Base-by-base conservation (phyloP, 1,140 invertebrate species). In the Macrobrachium rosenbergii region DNA sequence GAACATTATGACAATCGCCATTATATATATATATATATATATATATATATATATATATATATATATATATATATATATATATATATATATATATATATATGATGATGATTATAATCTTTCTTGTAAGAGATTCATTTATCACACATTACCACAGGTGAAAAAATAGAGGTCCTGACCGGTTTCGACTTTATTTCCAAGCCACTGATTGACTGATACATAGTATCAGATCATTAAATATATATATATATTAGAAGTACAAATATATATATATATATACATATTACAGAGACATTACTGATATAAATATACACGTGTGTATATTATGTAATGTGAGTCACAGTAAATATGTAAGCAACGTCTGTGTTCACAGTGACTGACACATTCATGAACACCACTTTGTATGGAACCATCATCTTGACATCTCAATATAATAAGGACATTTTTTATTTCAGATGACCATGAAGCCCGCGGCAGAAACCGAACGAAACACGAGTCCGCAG, bases 401-500 rank as follows among this genome's bases (percentile, higher is more conserved):
- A 21, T 0, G 12, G 6, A 23, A 23, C 14, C 5, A 67, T 2
- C n/a, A 67, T 73, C 23, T 23, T 73, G 69, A 67, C 21, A 37
- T 23, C 43, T 1, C 21, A 11, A 14, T 73, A 37, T 73, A 43
- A 19, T 5, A 2, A 17, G 63, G 37, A 12, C 52, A 5, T 43
- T 19, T 72, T 28, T 14, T n/a, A n/a, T 62, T 63, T 14, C 88
- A 89, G 88, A 89, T 89, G 84, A 87, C 84, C 16, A 87, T 87
- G 84, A 87, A 87, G 58, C 84, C 84, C 11, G 84, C 62, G 52
- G n/a, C 84, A 21, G 84, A 87, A 60, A 83, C 88, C 0, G 88
- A 89, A 62, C 69, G 87, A 11, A 81, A 85, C 87, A 82, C 77
- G 28, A 80, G 87, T 79, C 81, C 88, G n/a, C 83, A 90, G 80